Evolutionary conservation across 2,888 invertebrate species (phyloP).

Genomic region (Lutraria lutraria): DNA sequence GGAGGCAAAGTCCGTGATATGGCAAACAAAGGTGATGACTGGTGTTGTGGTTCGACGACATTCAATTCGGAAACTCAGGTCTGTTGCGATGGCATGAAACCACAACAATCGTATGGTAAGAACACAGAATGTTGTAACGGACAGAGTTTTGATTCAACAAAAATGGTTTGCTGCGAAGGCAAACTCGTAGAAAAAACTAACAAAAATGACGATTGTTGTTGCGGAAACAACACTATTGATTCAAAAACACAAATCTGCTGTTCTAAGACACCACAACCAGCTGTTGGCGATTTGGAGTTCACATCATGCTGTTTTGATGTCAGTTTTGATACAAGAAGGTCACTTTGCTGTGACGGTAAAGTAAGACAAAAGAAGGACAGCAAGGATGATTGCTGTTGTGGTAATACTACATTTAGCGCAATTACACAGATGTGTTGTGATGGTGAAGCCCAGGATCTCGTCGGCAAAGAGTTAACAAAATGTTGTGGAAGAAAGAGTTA

Average conservation of each 20-base stretch:
- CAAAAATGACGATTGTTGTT: conserved; percentile 59
- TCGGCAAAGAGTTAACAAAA: conserved; percentile 53
- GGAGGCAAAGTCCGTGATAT: conserved; percentile 51
- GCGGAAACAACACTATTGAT: conserved; percentile 59
- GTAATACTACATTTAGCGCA: conserved; percentile 54
- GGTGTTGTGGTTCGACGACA: conserved; percentile 59
- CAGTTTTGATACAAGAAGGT: conserved; percentile 58
- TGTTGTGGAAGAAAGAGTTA: conserved; percentile 54
- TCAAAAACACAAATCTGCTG: conserved; percentile 59
- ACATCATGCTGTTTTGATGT: conserved; percentile 58
- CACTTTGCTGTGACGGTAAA: conserved; percentile 54
- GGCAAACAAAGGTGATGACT: conserved; percentile 50
- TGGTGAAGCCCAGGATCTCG: conserved; percentile 42
- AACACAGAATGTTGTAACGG: conserved; percentile 55
- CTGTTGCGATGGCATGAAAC: conserved; percentile 63
- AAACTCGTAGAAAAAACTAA: conserved; percentile 46
- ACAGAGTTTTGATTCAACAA: conserved; percentile 48
- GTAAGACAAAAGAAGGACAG: conserved; percentile 45
- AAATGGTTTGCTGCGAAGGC: conserved; percentile 54
- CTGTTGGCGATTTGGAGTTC: conserved; percentile 44
- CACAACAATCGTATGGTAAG: conserved; percentile 50
- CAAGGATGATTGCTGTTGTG: conserved; percentile 63
- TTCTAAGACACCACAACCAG: conserved; percentile 45
- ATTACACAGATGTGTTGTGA: conserved; percentile 57
- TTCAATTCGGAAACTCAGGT: conserved; percentile 45